A percentile compares a stretch with the other conserved stretches of the same genome.
Conservation (phyloP, 2,113 vertebrate genomes). For the Chiloscyllium plagiosum region DNA sequence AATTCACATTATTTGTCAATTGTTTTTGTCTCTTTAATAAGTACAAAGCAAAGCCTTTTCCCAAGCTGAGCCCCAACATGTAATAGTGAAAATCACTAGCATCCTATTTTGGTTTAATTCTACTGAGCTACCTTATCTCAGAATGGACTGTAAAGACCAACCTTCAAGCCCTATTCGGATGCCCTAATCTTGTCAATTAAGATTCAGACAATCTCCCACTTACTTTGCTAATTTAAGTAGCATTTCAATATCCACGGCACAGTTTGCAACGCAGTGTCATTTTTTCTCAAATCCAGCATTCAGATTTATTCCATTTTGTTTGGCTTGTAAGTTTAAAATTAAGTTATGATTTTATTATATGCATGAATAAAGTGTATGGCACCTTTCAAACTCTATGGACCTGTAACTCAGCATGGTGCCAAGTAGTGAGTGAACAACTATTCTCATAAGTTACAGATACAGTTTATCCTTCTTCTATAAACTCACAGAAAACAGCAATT, state of each 20-base stretch:
- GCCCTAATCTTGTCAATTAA: not conserved
- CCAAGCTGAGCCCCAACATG: not conserved
- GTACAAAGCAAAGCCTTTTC: not conserved
- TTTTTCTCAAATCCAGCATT: not conserved
- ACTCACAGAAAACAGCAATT: not conserved
- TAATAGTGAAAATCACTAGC: not conserved
- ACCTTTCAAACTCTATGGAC: not conserved
- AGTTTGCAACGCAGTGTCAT: not conserved
- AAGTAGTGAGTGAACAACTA: not conserved
- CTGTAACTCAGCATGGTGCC: not conserved
- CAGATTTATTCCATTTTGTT: not conserved
- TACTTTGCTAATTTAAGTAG: not conserved
- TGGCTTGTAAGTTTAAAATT: not conserved
- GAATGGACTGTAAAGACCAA: not conserved
- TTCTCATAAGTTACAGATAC: not conserved
- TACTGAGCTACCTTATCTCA: not conserved
- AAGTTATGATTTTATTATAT: not conserved
- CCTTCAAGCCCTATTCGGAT: not conserved
- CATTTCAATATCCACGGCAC: not conserved
- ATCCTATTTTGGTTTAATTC: conserved; percentile 1
- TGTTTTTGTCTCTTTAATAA: not conserved
- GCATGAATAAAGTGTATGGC: not conserved
- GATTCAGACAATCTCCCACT: no score
- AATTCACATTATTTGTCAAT: not conserved
- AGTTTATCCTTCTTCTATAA: not conserved